These are phyloP conservation scores for Borostomias antarcticus DNA, from an alignment of 2,797 vertebrate species.

Conservation along the genomic window DNA sequence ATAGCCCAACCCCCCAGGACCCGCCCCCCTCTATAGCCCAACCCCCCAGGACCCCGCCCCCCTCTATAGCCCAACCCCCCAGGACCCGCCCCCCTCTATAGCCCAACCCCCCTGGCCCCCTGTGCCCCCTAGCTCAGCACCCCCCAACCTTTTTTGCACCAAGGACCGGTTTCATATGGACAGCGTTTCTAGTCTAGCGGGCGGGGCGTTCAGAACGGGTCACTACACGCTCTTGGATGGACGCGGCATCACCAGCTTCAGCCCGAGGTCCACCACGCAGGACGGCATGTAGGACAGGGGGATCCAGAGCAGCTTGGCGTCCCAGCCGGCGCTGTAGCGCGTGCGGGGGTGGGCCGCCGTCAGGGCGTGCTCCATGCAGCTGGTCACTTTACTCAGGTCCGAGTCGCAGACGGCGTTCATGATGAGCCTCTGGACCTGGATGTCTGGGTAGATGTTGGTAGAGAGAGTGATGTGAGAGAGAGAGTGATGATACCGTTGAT, in stretches of 20 bases:
- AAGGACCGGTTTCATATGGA: no score
- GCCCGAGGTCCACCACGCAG: constrained; percentile 80
- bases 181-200: no score
- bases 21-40: no score
- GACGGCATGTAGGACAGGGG: constrained; percentile 91
- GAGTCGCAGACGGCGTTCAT: constrained; percentile 86
- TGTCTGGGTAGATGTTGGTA: constrained; percentile 76
- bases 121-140: no score
- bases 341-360: constrained; percentile 82
- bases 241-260: constrained; percentile 84
- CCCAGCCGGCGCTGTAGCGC: constrained; percentile 93
- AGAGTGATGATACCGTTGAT: no score
- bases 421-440: constrained; percentile 82
- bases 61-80: no score
- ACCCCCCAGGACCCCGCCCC: no score
- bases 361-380: constrained; percentile 90
- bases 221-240: constrained; percentile 79
- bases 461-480: neutral
- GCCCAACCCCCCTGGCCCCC: no score
- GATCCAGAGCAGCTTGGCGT: constrained; percentile 92
- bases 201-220: no score
- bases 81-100: no score
- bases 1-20: no score
- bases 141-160: no score
- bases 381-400: constrained; percentile 88